Conservation (phyloP, 2,797 vertebrate species). For the Diplodus sargus region DNA sequence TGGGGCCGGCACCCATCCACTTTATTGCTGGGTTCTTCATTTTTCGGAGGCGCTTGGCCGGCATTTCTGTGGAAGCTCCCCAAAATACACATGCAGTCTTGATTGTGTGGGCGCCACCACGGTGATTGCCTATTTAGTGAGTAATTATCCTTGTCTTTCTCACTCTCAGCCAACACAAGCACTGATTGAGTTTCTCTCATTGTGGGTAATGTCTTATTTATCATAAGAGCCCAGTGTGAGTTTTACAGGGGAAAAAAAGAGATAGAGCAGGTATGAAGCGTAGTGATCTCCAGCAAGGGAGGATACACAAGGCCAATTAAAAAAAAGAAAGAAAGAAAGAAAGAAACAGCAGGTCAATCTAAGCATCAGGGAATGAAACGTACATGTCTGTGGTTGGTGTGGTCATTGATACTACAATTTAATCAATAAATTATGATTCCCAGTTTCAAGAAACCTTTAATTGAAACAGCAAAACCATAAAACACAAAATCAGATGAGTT, state of each 20-base stretch:
- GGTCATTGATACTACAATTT: conserved; percentile 20
- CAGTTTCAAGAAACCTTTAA: not conserved
- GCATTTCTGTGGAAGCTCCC: conserved; percentile 62
- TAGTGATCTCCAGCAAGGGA: conserved; percentile 45
- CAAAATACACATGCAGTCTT: conserved; percentile 74
- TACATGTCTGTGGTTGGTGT: not conserved
- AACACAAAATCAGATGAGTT: not conserved
- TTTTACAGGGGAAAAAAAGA: conserved; percentile 38
- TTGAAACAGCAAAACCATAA: not conserved
- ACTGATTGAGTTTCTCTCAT: conserved; percentile 81
- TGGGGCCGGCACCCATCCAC: conserved; percentile 4
- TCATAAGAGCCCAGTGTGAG: conserved; percentile 70
- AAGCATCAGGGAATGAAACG: conserved; percentile 14
- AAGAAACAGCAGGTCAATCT: conserved; percentile 26
- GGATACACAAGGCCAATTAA: conserved; percentile 22
- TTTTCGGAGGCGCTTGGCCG: conserved; percentile 60
- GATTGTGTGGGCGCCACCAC: conserved; percentile 77
- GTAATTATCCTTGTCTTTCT: conserved; percentile 78
- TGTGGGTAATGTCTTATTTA: conserved; percentile 83
- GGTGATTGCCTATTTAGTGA: conserved; percentile 81
- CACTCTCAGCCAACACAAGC: conserved; percentile 75
- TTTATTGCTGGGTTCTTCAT: conserved; percentile 37
- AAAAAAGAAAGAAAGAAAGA: not conserved
- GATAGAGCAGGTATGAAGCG: conserved; percentile 21
- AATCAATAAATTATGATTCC: conserved; percentile 2